Evolutionary conservation across 2,888 invertebrate species (phyloP).

Genomic region (Drosophila algonquin): DNA sequence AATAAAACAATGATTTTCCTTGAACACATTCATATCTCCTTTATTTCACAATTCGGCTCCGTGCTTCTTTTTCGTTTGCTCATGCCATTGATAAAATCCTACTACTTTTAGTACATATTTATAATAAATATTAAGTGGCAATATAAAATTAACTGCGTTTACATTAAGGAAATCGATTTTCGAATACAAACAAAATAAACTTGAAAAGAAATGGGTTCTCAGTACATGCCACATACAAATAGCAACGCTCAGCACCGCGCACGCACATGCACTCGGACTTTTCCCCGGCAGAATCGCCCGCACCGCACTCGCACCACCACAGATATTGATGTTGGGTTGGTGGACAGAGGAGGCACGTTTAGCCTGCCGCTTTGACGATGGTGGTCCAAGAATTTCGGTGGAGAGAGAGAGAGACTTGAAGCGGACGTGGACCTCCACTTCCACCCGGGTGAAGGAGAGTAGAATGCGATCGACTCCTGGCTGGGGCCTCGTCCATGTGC

Average conservation of each 20-base stretch:
- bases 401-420: conserved; percentile 63
- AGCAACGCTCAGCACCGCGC: conserved; percentile 17
- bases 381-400: conserved; percentile 47
- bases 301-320: conserved; percentile 14
- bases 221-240: conserved; percentile 71
- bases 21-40: conserved; percentile 63
- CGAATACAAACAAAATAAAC: conserved; percentile 48
- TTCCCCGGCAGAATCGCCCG: conserved; percentile 15
- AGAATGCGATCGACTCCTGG: not conserved
- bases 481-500: not conserved
- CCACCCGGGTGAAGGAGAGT: not conserved
- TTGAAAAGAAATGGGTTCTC: conserved; percentile 53
- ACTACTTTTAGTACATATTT: conserved; percentile 48
- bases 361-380: conserved; percentile 38
- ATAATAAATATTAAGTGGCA: conserved; percentile 64
- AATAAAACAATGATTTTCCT: conserved; percentile 5
- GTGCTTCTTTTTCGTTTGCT: conserved; percentile 32
- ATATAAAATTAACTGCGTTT: conserved; percentile 42
- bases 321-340: conserved; percentile 11
- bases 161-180: conserved; percentile 36
- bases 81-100: conserved; percentile 40
- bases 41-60: conserved; percentile 58
- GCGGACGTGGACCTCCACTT: conserved; percentile 24
- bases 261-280: conserved; percentile 14
- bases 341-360: conserved; percentile 28